These are phyloP conservation scores for Anseranas semipalmata DNA, from an alignment of 2,113 vertebrate species.

Conservation along the genomic window DNA sequence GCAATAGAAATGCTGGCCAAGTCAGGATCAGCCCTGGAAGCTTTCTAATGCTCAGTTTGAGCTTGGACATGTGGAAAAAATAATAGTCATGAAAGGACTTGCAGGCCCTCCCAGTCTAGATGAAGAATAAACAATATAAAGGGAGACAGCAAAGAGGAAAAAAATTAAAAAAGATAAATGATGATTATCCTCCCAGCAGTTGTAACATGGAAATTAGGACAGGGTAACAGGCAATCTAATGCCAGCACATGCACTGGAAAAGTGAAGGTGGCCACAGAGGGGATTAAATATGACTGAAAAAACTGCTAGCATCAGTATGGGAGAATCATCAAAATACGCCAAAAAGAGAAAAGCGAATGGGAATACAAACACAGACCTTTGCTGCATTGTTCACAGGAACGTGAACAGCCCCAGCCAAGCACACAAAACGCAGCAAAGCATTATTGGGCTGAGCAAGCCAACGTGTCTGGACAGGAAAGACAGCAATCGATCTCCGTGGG, in stretches of 20 bases:
- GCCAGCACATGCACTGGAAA: background rate
- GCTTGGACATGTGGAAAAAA: conserved; percentile 57
- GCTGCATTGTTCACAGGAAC: background rate
- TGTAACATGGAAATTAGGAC: background rate
- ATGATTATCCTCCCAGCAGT: background rate
- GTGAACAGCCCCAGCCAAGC: background rate
- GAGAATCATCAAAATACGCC: background rate
- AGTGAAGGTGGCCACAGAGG: background rate
- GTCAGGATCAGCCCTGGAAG: conserved; percentile 15
- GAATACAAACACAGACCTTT: background rate
- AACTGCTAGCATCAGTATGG: background rate
- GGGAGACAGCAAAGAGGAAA: background rate
- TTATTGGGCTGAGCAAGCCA: conserved; percentile 46
- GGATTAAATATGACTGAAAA: background rate
- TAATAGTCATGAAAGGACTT: conserved; percentile 38
- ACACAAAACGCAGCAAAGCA: background rate
- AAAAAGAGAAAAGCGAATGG: background rate
- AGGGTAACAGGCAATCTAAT: background rate
- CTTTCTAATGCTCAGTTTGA: conserved; percentile 33
- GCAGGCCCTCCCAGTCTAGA: background rate
- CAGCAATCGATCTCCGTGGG: background rate
- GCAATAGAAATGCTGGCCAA: background rate
- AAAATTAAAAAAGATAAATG: background rate
- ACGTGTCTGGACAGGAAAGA: conserved; percentile 8
- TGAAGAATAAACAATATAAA: conserved; percentile 2